phyloP scores from a whole-genome alignment of 2,113 vertebrate genomes.

The Phyllostomus discolor region DNA sequence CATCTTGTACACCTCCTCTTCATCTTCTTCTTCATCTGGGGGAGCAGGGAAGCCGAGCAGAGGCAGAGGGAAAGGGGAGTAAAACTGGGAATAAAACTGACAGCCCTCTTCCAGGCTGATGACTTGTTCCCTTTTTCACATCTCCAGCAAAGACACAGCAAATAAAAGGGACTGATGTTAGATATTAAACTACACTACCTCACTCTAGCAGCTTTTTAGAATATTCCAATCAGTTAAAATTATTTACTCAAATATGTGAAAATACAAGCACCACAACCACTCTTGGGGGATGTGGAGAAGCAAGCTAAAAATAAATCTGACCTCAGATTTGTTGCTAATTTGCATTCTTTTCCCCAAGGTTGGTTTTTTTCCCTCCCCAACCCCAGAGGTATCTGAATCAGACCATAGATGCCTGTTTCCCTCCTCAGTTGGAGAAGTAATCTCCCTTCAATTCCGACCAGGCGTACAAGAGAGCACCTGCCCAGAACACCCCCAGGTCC shows the following conservation, averaged over 20 bases:
- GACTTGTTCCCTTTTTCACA: background rate
- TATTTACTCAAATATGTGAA: background rate
- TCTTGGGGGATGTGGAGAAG: background rate
- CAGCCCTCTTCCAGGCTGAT: background rate
- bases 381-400: background rate
- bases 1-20: slow-evolving; percentile 99
- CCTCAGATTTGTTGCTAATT: background rate
- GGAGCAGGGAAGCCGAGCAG: background rate
- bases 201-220: background rate
- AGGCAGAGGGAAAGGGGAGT: background rate
- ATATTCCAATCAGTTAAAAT: background rate
- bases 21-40: slow-evolving; percentile 97
- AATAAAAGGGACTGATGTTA: background rate
- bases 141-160: background rate
- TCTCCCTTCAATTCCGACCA: background rate
- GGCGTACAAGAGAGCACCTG: background rate
- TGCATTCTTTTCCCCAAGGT: background rate
- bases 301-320: slow-evolving; percentile 19
- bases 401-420: background rate
- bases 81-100: background rate
- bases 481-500: background rate
- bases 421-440: background rate
- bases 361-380: background rate
- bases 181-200: background rate
- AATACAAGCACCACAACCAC: background rate